Conservation (phyloP, 1,140 invertebrate genomes). For the Cherax quadricarinatus region DNA sequence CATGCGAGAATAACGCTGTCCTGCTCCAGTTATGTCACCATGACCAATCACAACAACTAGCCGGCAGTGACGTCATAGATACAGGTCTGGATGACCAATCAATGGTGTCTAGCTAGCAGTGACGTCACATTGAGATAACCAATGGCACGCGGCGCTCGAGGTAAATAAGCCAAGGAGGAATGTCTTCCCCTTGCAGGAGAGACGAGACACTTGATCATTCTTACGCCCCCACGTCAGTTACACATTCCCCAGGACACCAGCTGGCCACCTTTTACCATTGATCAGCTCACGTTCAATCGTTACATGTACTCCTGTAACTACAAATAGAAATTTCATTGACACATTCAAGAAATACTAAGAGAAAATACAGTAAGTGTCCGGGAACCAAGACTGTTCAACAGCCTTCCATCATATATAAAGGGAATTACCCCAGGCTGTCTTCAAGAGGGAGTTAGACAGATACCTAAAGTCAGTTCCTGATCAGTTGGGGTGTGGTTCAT, state of each 20-base stretch:
- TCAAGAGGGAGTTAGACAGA: too few species aligned
- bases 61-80: background rate
- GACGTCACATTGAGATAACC: conserved; percentile 31
- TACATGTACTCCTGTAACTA: too few species aligned
- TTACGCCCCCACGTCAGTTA: background rate
- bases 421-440: too few species aligned
- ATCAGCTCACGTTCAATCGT: too few species aligned
- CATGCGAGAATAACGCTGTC: background rate
- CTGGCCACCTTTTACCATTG: too few species aligned
- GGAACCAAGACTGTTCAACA: too few species aligned
- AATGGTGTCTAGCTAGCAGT: background rate
- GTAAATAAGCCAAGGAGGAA: conserved; percentile 40
- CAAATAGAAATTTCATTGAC: too few species aligned
- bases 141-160: conserved; percentile 16
- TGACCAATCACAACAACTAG: background rate
- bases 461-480: too few species aligned
- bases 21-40: background rate
- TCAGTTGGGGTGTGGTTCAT: too few species aligned
- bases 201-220: background rate
- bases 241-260: background rate
- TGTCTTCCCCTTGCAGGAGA: background rate
- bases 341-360: too few species aligned
- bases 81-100: background rate
- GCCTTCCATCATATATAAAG: too few species aligned
- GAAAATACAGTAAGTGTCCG: too few species aligned